These are phyloP conservation scores for Rhagophthalmus giganteus DNA, from an alignment of 2,888 invertebrate species.

Conservation along the genomic window DNA sequence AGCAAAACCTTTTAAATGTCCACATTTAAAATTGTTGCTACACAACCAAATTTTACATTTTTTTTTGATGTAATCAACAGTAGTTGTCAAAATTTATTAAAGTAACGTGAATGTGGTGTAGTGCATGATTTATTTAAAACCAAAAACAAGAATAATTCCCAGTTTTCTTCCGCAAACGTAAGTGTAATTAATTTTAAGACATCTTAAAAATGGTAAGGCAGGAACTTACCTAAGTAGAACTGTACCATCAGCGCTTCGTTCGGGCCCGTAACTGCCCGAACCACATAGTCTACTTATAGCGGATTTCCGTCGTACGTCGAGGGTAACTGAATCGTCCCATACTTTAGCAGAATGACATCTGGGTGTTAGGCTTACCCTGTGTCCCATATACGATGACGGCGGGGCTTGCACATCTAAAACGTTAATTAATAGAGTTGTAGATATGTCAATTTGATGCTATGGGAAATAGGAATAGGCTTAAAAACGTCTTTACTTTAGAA, in stretches of 20 bases:
- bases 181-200: too few relatives aligned
- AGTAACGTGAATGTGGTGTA: background rate
- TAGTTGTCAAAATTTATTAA: background rate
- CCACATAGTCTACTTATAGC: slow-evolving; percentile 52
- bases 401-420: slow-evolving; percentile 23
- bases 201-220: too few relatives aligned
- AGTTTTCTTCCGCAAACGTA: too few relatives aligned
- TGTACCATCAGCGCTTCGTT: slow-evolving; percentile 62
- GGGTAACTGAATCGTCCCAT: slow-evolving; percentile 46
- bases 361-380: slow-evolving; percentile 38
- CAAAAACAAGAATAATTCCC: too few relatives aligned
- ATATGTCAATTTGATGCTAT: too few relatives aligned
- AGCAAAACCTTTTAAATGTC: too few relatives aligned
- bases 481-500: too few relatives aligned
- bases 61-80: too few relatives aligned
- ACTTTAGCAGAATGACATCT: slow-evolving; percentile 47
- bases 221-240: slow-evolving; percentile 65
- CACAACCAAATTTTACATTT: too few relatives aligned
- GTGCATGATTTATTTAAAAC: too few relatives aligned
- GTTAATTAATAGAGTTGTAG: slow-evolving; percentile 1
- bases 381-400: slow-evolving; percentile 20
- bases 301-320: slow-evolving; percentile 52
- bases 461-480: too few relatives aligned
- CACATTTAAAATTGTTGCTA: too few relatives aligned
- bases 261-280: slow-evolving; percentile 54